Evolutionary conservation across 2,113 vertebrate species (phyloP), one percentile per base, ranked within the genome.

Genomic region (Oxygymnocypris stewartii): DNA sequence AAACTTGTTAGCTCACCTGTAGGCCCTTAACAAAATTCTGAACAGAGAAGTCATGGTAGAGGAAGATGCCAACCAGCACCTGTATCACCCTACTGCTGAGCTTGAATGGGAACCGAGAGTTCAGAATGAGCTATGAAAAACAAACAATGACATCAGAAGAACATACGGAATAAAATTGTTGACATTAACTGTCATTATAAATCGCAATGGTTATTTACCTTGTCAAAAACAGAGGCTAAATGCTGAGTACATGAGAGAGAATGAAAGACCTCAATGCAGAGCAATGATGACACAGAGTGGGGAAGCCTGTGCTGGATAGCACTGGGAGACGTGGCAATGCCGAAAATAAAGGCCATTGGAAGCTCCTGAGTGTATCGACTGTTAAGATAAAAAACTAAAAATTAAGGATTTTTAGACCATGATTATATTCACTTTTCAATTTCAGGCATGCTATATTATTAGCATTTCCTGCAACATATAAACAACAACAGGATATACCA

Each of bases 11-110:
- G 25, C 84, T 92, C 93, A 99, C 98, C 97, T 99, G 96, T 85
- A 99, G 91, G 88, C 98, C 98, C 94, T 98, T 99, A 90, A 99
- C 95, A 91, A 99, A 98, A 90, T 98, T 99, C 81, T 95, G 94
- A 84, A 99, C 96, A 85, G 98, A 99, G 93, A 99, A 99, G 87
- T 99, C 98, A 73, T 99, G 97, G 90, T 97, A 99, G 65, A 99
- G 94, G 94, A 99, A 99, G 92, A 99, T 95, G 89, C 96, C 96
- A 87, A 96, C 94, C 80, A 99, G 94, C 91, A 99, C 96, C 88
- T 97, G 97, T 59, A 99, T 92, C 51, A 96, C 97, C 90, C 96
- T 98, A 18, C 91, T 95, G 87, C 92, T 97, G 88, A 97, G 93
- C 90, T 99, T 99, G 89, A 99, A 98, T 0, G 97, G 96, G 92